Conservation (phyloP, 2,797 vertebrate genomes). For the Eulemur mongoz region DNA sequence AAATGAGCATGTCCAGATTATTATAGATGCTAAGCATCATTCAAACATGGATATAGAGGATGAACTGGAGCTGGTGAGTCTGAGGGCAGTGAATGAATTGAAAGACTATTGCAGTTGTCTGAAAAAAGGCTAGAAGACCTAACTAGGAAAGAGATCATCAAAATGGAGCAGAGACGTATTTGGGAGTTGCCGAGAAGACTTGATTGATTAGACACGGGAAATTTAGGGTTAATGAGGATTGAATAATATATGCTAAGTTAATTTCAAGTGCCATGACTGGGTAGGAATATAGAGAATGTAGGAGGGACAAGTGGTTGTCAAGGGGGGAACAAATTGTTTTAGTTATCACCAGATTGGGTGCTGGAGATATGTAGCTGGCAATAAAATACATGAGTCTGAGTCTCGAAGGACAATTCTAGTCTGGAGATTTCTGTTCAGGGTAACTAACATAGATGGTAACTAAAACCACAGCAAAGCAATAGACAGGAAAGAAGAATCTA, state of each 20-base stretch:
- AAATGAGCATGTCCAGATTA: neutral
- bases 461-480: neutral
- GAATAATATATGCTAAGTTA: neutral
- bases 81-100: neutral
- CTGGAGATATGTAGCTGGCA: neutral
- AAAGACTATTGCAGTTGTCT: neutral
- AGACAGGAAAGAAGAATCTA: neutral
- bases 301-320: neutral
- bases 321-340: neutral
- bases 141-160: neutral
- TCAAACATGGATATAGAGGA: neutral
- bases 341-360: neutral
- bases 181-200: neutral
- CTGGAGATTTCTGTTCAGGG: neutral
- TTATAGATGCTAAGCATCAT: neutral
- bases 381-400: neutral
- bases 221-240: neutral
- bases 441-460: neutral
- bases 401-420: neutral
- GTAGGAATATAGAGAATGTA: neutral
- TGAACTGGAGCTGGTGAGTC: neutral
- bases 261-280: neutral
- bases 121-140: neutral
- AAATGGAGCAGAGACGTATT: neutral
- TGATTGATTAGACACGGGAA: neutral